Evolutionary conservation across 2,888 invertebrate species (phyloP), one percentile per base, ranked within the genome.

Genomic region (Unio delphinus): DNA sequence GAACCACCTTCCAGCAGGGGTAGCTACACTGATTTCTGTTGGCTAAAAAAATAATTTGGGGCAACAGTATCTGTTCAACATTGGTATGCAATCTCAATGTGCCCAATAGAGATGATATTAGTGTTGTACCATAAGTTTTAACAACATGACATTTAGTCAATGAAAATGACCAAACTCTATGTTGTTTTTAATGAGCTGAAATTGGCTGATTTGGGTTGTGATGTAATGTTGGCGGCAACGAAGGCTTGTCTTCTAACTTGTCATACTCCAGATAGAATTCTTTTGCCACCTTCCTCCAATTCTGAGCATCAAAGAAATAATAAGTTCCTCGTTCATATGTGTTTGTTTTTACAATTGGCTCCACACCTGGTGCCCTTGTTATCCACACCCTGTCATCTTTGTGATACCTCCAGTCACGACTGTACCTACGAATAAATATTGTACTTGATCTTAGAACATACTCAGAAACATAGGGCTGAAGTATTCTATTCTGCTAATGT

Each of bases 261-360:
- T 96, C 97, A 93, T 99, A 98, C 92, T 99, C 99, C 92, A 99
- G 93, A 92, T 96, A 95, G 93, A 99, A 98, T 92, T 99, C 99
- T 92, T 98, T 99, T 89, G 97, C 95, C 90, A 98, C 96, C 93
- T 98, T 99, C 90, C 98, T 93, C 99, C 99, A 99, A 92, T 95
- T 98, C 92, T 96, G 95, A 89, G 97, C 97, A 92, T 99, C 99
- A 91, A 99, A 99, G 92, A 98, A 98, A 92, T 97, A 98, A 92
- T 99, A 99, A 87, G 98, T 98, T 92, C 99, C 99, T 89, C 98
- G 94, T 92, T 99, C 99, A 92, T 97, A 99, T 83, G 96, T 95
- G 86, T 94, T 94, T 81, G 97, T 98, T 92, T 98, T 99, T 91
- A 99, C 97, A 85, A 95, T 93, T 89, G 96, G 95, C 83, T 95